Conservation (phyloP, 2,113 vertebrate genomes). For the Centropus bengalensis region DNA sequence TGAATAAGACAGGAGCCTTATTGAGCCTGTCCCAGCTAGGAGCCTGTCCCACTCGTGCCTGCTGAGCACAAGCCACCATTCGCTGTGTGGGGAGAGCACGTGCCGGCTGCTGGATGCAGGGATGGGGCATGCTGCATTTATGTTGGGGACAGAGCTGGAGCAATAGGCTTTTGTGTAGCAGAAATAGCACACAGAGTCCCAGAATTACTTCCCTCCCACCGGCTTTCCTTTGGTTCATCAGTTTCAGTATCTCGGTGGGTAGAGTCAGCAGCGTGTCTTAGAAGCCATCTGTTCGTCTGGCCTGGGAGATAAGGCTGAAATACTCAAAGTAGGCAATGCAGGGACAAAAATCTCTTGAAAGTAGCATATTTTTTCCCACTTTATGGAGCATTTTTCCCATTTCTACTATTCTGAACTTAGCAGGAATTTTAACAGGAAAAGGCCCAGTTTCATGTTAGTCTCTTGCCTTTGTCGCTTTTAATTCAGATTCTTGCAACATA, state of each 20-base stretch:
- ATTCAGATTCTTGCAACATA: neutral
- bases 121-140: neutral
- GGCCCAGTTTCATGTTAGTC: neutral
- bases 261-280: conserved; percentile 21
- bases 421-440: neutral
- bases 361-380: neutral
- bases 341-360: neutral
- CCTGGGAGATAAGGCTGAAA: neutral
- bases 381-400: neutral
- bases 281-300: conserved; percentile 32
- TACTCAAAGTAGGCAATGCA: neutral
- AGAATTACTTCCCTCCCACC: conserved; percentile 27
- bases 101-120: conserved; percentile 27
- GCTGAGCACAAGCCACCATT: neutral
- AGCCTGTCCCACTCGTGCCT: neutral
- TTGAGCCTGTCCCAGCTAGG: neutral
- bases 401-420: neutral
- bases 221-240: conserved; percentile 19
- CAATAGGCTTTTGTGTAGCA: conserved; percentile 36
- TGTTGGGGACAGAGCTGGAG: conserved; percentile 27
- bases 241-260: conserved; percentile 1
- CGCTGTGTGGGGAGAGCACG: conserved; percentile 25
- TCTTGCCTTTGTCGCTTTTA: neutral
- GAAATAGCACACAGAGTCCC: conserved; percentile 36
- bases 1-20: conserved; percentile 42